Conservation (phyloP, 1,140 invertebrate genomes). For the Ceratoteleas bidentatus region DNA sequence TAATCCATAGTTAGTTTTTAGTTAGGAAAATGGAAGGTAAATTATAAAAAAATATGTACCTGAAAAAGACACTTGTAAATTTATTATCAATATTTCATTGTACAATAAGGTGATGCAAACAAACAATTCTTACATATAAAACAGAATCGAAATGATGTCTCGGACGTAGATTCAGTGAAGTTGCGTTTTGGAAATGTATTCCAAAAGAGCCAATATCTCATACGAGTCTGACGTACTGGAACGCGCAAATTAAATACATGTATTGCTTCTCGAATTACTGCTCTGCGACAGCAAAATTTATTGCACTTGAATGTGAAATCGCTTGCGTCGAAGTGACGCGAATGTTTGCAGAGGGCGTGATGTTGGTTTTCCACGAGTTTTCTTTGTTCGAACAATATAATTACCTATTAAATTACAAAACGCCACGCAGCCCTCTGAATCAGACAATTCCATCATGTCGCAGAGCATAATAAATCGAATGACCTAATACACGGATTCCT, state of each 20-base stretch:
- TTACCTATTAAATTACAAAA: conserved; percentile 42
- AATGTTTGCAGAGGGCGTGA: too few relatives aligned
- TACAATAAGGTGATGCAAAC: conserved; percentile 59
- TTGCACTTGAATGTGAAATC: conserved; percentile 16
- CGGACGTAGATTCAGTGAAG: conserved; percentile 17
- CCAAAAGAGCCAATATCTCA: conserved; percentile 11
- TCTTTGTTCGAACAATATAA: conserved; percentile 3
- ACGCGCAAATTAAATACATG: conserved; percentile 16
- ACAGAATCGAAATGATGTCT: conserved; percentile 26
- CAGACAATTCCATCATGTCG: conserved; percentile 3
- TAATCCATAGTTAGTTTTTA: too few relatives aligned
- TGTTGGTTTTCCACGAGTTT: not conserved
- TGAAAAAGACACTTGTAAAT: conserved; percentile 71
- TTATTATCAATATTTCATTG: conserved; percentile 69
- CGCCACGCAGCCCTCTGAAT: conserved; percentile 4
- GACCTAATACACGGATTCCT: conserved; percentile 16
- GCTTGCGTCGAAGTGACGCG: not conserved
- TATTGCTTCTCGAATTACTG: conserved; percentile 17
- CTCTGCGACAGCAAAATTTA: conserved; percentile 8
- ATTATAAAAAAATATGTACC: conserved; percentile 3
- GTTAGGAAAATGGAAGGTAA: too few relatives aligned
- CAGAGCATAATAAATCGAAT: conserved; percentile 12
- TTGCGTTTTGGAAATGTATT: not conserved
- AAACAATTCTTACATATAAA: conserved; percentile 36
- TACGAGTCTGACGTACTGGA: conserved; percentile 25